phyloP scores from a whole-genome alignment of 2,888 invertebrate species.

The Ellobium chinense region DNA sequence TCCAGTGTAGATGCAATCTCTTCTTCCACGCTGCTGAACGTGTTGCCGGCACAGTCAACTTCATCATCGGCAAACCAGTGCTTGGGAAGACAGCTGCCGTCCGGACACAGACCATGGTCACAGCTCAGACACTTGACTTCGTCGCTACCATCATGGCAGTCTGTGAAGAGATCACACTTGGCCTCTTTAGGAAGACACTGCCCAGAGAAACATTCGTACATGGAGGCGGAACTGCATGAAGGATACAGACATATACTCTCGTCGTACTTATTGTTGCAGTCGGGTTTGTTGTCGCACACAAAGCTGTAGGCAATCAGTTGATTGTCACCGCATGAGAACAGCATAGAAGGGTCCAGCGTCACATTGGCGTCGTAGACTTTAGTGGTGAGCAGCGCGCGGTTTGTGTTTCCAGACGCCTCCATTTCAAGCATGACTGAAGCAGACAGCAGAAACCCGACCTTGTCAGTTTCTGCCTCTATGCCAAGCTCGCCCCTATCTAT shows the following conservation, averaged over 20 bases:
- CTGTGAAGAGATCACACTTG: not conserved
- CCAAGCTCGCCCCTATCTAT: not conserved
- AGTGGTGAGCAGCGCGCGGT: not conserved
- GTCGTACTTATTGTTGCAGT: not conserved
- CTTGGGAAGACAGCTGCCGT: not conserved
- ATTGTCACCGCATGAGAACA: not conserved
- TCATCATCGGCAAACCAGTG: constrained; percentile 8
- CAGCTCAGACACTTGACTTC: constrained; percentile 3
- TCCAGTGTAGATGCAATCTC: not conserved
- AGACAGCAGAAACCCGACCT: not conserved
- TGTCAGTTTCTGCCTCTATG: not conserved
- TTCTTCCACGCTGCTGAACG: not conserved
- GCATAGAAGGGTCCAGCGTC: not conserved
- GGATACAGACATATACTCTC: not conserved
- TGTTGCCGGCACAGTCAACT: not conserved
- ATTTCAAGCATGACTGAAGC: no score
- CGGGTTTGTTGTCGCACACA: not conserved
- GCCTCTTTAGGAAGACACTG: not conserved
- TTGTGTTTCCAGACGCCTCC: not conserved
- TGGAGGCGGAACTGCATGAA: no score
- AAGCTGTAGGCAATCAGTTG: not conserved
- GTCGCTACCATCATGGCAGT: not conserved
- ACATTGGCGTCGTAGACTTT: not conserved
- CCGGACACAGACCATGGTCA: not conserved
- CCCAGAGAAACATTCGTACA: not conserved